Base-by-base conservation (phyloP, 2,888 invertebrate species). In the Leucoptera coffeella region DNA sequence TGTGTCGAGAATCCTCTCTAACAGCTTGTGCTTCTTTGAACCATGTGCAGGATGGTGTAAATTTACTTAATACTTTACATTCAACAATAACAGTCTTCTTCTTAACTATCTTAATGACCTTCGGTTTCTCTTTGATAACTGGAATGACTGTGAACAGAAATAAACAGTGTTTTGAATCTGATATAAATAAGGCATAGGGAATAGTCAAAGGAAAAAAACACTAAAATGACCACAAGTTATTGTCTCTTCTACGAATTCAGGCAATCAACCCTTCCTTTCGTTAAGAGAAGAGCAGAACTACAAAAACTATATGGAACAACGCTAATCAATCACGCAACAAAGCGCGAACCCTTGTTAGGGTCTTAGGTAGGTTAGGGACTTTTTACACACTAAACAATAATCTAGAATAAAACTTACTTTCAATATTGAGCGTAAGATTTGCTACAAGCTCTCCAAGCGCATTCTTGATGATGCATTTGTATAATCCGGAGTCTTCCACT, bases 391-490 rank as follows among this genome's bases (percentile, higher is more conserved):
- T n/a, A n/a, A n/a, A n/a, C n/a, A n/a, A n/a, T n/a, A n/a, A n/a
- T n/a, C n/a, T n/a, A n/a, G n/a, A n/a, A n/a, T n/a, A n/a, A 20
- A 23, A 73, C 82, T 77, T 74, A 93, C 93, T 94, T 84, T 95
- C 94, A 69, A 97, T 93, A 67, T 97, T 96, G 43, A 97, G 80
- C 39, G 95, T 94, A 38, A 96, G 77, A 69, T 96, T 96, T 32
- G 95, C 95, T 56, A 95, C 95, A 37, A 94, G 80, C 77, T 97
- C 96, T 42, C 97, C 99, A 50, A 90, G 81, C 46, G 83, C 80
- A 65, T 96, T 97, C 61, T 93, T 94, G 45, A 95, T 92, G 49
- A 93, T 94, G 61, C 97, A 96, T 62, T 96, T 95, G 74, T 97
- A 99, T 35, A 95, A 76, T 38, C 97, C 99, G 42, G 95, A 95